Evolutionary conservation across 2,797 vertebrate genomes (phyloP), one percentile per base, ranked within the genome.

Genomic region (Perodicticus potto): DNA sequence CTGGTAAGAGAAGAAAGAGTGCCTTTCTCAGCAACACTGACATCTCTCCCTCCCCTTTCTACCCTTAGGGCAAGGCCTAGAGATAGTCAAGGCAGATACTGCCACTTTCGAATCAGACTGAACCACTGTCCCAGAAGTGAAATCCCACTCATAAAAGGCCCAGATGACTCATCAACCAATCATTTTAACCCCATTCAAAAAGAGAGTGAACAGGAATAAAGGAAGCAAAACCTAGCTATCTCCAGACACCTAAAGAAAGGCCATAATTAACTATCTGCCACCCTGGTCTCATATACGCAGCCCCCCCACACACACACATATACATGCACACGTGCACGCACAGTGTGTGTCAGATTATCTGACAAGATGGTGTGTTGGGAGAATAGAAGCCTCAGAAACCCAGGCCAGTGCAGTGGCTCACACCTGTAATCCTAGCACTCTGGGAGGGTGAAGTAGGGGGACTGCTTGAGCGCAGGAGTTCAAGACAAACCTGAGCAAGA

Each of bases 121-220:
- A 96, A 59, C 61, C 80, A 89, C 53, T 78, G 72, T 73, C 49
- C 55, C 11, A 22, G 57, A 81, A 82, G 6, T 1, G 4, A 94
- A 91, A 70, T 86, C 81, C 53, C 57, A 59, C 16, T 90, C 7
- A 73, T 5, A 3, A 43, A 92, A 85, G 89, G 84, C 34, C 69
- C 49, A 87, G n/a, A 86, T 73, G 67, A 84, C 72, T 87, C 17
- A 78, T 55, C 16, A 43, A 77, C 32, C 27, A 74, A 93, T 23
- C n/a, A 93, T 53, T 93, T 87, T 82, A 78, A 92, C 23, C 27
- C 69, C 81, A 95, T 70, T 93, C 49, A 89, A 93, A 86, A 65
- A 23, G 25, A 89, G n/a, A 91, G 16, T 72, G 22, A 90, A 10
- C 57, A 78, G 37, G 34, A 77, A 92, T 72, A 93, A 85, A 92